A percentile compares a stretch with the other conserved stretches of the same genome.
phyloP scores from a whole-genome alignment of 2,888 invertebrate species.

The Cantharis rustica region DNA sequence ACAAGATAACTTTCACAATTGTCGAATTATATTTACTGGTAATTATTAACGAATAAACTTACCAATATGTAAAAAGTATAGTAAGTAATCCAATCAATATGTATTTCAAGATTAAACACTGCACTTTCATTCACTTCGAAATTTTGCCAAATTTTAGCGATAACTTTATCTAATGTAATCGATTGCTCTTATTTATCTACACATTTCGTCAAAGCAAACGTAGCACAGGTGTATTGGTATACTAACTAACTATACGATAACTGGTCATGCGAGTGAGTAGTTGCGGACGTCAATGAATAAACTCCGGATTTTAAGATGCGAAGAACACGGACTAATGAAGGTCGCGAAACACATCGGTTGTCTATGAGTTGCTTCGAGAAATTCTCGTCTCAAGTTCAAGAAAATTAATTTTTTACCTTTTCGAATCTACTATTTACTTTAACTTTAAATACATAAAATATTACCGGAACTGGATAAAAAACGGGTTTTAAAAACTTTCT shows the following conservation, averaged over 20 bases:
- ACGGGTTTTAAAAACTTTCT: neutral
- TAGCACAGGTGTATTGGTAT: neutral
- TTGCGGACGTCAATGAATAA: neutral
- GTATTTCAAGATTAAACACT: neutral
- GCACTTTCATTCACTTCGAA: neutral
- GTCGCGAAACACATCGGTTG: neutral
- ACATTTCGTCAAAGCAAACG: neutral
- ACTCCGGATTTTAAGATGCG: neutral
- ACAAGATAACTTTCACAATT: slow-evolving; percentile 18
- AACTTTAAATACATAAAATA: neutral
- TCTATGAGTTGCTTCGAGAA: neutral
- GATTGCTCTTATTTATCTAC: neutral
- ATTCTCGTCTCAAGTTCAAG: slow-evolving; percentile 2
- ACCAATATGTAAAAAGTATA: neutral
- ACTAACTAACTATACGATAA: neutral
- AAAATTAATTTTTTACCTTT: neutral
- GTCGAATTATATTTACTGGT: slow-evolving; percentile 8
- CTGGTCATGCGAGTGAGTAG: neutral
- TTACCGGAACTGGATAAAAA: neutral
- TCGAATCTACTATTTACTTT: neutral
- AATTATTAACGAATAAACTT: neutral
- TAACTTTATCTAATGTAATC: neutral
- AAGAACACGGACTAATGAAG: neutral
- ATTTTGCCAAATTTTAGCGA: neutral
- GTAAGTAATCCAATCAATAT: neutral